Evolutionary conservation across 1,140 invertebrate species (phyloP).

Genomic region (Drosophila tsacasi): DNA sequence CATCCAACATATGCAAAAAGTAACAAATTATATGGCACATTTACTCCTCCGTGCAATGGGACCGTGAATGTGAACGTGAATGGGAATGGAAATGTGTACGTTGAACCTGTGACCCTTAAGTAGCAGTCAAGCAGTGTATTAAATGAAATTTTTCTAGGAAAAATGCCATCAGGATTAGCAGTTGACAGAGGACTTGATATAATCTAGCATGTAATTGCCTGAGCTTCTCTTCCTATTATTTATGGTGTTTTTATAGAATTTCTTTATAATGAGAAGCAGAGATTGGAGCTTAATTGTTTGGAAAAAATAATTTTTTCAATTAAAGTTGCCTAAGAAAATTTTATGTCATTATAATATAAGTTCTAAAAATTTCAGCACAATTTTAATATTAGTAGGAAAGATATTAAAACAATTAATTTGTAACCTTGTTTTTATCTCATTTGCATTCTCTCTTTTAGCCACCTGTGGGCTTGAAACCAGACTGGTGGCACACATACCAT

Average conservation of each 20-base stretch:
- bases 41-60: constrained; percentile 41
- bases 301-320: no score
- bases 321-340: neutral
- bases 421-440: neutral
- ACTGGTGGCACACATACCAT: neutral
- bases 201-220: constrained; percentile 30
- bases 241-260: constrained; percentile 2
- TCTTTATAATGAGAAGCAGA: neutral
- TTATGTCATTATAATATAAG: neutral
- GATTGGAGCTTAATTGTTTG: neutral
- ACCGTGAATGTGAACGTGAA: constrained; percentile 6
- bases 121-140: constrained; percentile 17
- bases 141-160: neutral
- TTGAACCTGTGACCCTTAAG: constrained; percentile 2
- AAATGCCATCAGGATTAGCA: neutral
- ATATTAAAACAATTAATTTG: no score
- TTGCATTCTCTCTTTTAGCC: neutral
- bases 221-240: neutral
- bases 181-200: constrained; percentile 10
- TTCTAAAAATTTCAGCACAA: neutral
- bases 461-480: neutral
- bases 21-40: constrained; percentile 51
- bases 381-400: neutral
- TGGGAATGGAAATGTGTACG: neutral
- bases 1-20: constrained; percentile 58